These are phyloP conservation scores for Crypturellus tataupa DNA, from an alignment of 2,797 vertebrate genomes.

Conservation along the genomic window DNA sequence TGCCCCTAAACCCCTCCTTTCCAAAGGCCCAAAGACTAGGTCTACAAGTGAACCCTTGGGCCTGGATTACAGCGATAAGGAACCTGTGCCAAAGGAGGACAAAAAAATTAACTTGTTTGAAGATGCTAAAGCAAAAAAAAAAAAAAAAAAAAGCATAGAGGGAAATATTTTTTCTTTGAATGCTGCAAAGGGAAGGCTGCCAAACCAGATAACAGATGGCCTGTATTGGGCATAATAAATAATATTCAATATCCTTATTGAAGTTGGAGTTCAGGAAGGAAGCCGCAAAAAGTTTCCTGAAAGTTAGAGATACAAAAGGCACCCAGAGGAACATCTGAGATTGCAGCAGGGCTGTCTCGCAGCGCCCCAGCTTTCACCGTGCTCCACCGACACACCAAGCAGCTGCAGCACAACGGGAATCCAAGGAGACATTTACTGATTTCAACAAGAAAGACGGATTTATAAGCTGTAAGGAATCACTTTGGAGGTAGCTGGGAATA, in stretches of 20 bases:
- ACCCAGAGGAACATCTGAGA: slow-evolving; percentile 28
- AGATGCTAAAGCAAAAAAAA: slow-evolving; percentile 32
- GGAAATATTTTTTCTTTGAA: slow-evolving; percentile 48
- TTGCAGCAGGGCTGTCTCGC: not conserved
- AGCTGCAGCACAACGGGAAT: not conserved
- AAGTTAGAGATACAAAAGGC: slow-evolving; percentile 26
- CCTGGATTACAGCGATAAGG: slow-evolving; percentile 73
- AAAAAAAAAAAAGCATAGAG: slow-evolving; percentile 29
- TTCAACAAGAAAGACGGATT: not conserved
- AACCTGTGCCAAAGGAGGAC: slow-evolving; percentile 28
- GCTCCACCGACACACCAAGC: not conserved
- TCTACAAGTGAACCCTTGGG: not conserved
- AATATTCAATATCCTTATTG: slow-evolving; percentile 25
- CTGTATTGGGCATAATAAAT: slow-evolving; percentile 5
- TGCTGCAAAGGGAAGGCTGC: slow-evolving; percentile 52
- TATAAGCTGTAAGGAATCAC: not conserved
- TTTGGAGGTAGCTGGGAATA: not conserved
- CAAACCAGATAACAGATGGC: slow-evolving; percentile 55
- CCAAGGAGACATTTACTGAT: not conserved
- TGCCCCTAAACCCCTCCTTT: not conserved
- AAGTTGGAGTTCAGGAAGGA: slow-evolving; percentile 23
- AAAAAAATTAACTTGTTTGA: slow-evolving; percentile 70
- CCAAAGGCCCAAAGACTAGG: not conserved
- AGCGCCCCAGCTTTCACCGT: not conserved
- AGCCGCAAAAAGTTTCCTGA: slow-evolving; percentile 28